Percentiles rank a stretch among this genome's conserved stretches.
These are phyloP conservation scores for Rattus rattus DNA, from an alignment of 2,113 vertebrate species.

Conservation along the genomic window DNA sequence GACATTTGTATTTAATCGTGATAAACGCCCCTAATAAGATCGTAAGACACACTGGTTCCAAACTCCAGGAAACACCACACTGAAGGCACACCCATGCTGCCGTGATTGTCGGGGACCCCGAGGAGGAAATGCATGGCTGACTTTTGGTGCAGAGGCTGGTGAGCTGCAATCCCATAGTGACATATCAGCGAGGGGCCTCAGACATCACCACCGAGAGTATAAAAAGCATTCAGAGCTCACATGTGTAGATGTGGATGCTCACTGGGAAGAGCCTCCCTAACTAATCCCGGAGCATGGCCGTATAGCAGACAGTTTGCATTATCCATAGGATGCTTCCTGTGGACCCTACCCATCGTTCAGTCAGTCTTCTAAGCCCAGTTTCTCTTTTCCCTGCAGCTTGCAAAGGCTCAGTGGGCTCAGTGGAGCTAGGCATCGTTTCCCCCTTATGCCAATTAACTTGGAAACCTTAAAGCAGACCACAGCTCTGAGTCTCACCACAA, in stretches of 20 bases:
- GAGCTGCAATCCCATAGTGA: neutral
- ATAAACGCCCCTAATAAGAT: neutral
- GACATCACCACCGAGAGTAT: too few relatives aligned
- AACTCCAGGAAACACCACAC: neutral
- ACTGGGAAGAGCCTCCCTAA: too few relatives aligned
- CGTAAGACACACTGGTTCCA: neutral
- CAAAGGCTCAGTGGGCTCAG: neutral
- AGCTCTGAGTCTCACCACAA: neutral
- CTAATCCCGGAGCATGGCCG: neutral
- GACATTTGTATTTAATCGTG: neutral
- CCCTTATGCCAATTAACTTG: neutral
- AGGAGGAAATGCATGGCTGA: neutral
- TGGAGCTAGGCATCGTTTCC: neutral
- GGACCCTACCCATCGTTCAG: neutral
- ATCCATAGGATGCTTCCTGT: too few relatives aligned
- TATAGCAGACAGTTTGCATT: neutral
- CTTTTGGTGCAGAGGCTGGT: neutral
- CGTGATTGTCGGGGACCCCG: neutral
- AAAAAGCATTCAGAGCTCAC: neutral
- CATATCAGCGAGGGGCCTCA: neutral
- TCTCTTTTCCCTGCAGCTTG: neutral
- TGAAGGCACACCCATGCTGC: neutral
- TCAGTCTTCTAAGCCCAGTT: neutral
- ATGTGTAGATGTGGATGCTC: neutral
- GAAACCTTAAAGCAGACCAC: neutral